A percentile compares a stretch with the other conserved stretches of the same genome.
phyloP scores from a whole-genome alignment of 1,140 invertebrate species.

The Microplitis mediator region DNA sequence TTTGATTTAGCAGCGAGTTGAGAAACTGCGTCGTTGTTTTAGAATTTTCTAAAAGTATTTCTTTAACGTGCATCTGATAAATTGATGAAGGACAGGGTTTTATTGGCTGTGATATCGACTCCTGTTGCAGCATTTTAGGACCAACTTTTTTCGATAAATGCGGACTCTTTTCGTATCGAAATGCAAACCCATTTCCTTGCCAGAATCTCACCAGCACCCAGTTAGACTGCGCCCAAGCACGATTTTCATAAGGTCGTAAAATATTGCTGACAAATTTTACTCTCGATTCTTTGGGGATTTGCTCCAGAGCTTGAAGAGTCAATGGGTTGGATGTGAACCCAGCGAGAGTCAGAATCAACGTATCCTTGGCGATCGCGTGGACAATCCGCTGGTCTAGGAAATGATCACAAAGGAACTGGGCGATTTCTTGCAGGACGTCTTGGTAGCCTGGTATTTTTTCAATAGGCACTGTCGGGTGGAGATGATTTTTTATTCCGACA shows the following conservation, averaged over 20 bases:
- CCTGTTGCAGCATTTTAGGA: slow-evolving; percentile 57
- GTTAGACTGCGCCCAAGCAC: slow-evolving; percentile 86
- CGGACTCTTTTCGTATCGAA: slow-evolving; percentile 72
- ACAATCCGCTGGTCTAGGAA: slow-evolving; percentile 79
- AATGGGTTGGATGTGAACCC: slow-evolving; percentile 69
- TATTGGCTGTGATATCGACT: slow-evolving; percentile 58
- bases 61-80: slow-evolving; percentile 65
- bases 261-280: slow-evolving; percentile 70
- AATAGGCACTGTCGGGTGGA: slow-evolving; percentile 70
- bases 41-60: slow-evolving; percentile 59
- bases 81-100: slow-evolving; percentile 68
- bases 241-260: slow-evolving; percentile 79
- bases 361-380: slow-evolving; percentile 77
- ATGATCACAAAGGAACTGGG: slow-evolving; percentile 75
- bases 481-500: slow-evolving; percentile 65
- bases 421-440: slow-evolving; percentile 67
- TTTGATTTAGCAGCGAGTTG: slow-evolving; percentile 80
- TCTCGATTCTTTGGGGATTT: slow-evolving; percentile 61
- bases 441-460: slow-evolving; percentile 64
- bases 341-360: slow-evolving; percentile 77
- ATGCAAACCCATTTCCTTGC: slow-evolving; percentile 83
- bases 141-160: slow-evolving; percentile 64
- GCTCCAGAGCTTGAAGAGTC: slow-evolving; percentile 70
- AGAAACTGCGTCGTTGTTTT: slow-evolving; percentile 69
- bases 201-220: slow-evolving; percentile 85